A percentile compares a stretch with the other conserved stretches of the same genome.
Evolutionary conservation across 2,797 vertebrate species (phyloP).

Genomic region (Oryzias dopingdopingensis): DNA sequence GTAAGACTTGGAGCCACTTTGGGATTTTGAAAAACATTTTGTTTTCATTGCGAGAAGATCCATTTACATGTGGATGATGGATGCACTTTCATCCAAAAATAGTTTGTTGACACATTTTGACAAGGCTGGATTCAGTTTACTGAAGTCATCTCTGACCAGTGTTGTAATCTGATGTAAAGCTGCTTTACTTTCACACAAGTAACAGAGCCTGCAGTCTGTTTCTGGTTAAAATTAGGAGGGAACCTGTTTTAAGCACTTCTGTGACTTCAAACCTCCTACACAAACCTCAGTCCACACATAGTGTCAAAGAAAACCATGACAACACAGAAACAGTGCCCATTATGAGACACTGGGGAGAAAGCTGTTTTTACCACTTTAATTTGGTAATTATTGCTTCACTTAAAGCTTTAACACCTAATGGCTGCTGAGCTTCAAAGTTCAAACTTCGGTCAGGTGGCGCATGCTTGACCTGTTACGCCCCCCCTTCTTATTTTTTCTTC

Average conservation of each 20-base stretch:
- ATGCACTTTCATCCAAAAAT: too few species aligned
- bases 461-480: constrained; percentile 46
- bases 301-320: too few species aligned
- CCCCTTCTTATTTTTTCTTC: constrained; percentile 23
- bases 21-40: too few species aligned
- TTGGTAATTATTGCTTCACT: constrained; percentile 7
- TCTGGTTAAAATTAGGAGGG: not conserved
- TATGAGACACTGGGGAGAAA: not conserved
- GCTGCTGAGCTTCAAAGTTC: constrained; percentile 44
- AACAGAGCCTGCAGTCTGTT: not conserved
- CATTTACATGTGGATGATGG: too few species aligned
- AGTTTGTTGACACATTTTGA: too few species aligned
- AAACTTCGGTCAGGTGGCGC: constrained; percentile 57
- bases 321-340: not conserved
- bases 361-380: constrained; percentile 21
- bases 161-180: not conserved
- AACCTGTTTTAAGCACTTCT: not conserved
- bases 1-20: too few species aligned
- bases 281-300: not conserved
- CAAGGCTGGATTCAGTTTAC: not conserved
- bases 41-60: too few species aligned
- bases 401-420: constrained; percentile 25
- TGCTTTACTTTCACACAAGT: not conserved
- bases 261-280: not conserved
- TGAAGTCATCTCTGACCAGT: not conserved